Evolutionary conservation across 2,797 vertebrate species (phyloP).

Genomic region (Vespertilio murinus): DNA sequence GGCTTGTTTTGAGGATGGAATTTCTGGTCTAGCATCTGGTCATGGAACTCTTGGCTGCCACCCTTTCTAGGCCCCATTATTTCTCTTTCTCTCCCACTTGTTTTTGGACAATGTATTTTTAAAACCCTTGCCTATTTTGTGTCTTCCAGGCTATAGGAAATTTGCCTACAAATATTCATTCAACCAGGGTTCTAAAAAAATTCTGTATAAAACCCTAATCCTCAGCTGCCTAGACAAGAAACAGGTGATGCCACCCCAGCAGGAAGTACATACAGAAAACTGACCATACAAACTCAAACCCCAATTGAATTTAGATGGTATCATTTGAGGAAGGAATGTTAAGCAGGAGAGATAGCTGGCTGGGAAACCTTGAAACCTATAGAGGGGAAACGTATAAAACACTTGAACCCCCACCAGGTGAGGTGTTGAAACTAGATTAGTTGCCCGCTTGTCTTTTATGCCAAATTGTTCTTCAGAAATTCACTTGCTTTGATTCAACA

Average conservation of each 20-base stretch:
- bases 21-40: neutral
- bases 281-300: neutral
- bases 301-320: neutral
- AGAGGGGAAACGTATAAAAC: neutral
- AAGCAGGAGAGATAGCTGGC: neutral
- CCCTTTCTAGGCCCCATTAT: neutral
- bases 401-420: neutral
- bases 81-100: neutral
- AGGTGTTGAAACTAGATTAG: too few species aligned
- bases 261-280: neutral
- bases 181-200: neutral
- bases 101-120: neutral
- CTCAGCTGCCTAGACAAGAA: neutral
- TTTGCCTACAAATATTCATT: neutral
- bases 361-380: neutral
- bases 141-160: neutral
- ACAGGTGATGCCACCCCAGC: neutral
- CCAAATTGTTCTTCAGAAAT: neutral
- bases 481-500: neutral
- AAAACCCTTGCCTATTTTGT: neutral
- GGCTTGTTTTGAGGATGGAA: neutral
- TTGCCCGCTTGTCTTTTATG: neutral
- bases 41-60: neutral
- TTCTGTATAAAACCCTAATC: too few species aligned
- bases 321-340: neutral